These are phyloP conservation scores for Grammomys dolichurus DNA, from an alignment of 2,113 vertebrate species.

Conservation along the genomic window DNA sequence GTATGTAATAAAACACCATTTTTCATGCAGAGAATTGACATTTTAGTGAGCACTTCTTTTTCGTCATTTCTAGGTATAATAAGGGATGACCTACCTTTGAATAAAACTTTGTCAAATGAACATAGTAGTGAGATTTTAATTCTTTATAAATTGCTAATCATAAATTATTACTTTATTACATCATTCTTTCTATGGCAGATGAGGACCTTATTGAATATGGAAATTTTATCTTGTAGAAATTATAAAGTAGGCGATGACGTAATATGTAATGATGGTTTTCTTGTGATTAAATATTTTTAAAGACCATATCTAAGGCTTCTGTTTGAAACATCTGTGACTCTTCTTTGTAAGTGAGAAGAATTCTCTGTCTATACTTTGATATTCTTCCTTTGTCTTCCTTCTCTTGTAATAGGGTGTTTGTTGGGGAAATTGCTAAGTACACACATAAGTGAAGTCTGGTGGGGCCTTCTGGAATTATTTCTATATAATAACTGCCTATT, in stretches of 20 bases:
- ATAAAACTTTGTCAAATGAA: constrained; percentile 49
- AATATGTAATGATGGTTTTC: constrained; percentile 9
- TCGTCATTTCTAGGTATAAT: neutral
- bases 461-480: neutral
- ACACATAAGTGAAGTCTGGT: constrained; percentile 17
- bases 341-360: constrained; percentile 30
- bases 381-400: constrained; percentile 31
- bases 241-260: constrained; percentile 36
- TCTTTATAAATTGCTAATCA: constrained; percentile 38
- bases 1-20: neutral
- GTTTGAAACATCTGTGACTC: constrained; percentile 20
- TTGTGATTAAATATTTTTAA: constrained; percentile 41
- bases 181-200: constrained; percentile 23
- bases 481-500: neutral
- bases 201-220: constrained; percentile 3
- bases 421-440: constrained; percentile 2
- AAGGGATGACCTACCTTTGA: neutral
- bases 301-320: neutral
- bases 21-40: constrained; percentile 51
- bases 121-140: constrained; percentile 50
- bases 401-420: constrained; percentile 51
- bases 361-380: neutral
- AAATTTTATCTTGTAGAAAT: constrained; percentile 50
- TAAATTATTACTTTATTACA: constrained; percentile 32
- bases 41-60: constrained; percentile 22